A percentile compares a stretch with the other conserved stretches of the same genome.
Conservation (phyloP, 2,113 vertebrate genomes). For the Sapajus apella region DNA sequence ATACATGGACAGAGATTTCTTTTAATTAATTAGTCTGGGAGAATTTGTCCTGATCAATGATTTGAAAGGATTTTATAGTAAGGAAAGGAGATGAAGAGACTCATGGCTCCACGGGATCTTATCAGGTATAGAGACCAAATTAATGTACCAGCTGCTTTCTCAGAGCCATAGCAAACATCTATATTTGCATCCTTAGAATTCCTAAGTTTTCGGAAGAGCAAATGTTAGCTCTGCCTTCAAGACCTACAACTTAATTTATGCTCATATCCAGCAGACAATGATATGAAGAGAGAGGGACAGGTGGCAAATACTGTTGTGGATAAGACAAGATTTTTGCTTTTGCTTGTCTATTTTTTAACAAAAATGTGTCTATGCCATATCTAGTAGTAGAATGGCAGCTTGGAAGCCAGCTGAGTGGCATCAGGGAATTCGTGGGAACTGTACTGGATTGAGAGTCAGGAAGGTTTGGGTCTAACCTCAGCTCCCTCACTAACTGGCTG, state of each 20-base stretch:
- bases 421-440: background rate
- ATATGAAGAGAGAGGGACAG: background rate
- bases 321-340: background rate
- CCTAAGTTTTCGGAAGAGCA: background rate
- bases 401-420: background rate
- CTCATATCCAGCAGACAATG: background rate
- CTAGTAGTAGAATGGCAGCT: background rate
- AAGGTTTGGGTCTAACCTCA: background rate
- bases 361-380: background rate
- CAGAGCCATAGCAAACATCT: background rate
- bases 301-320: background rate
- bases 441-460: background rate
- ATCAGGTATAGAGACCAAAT: background rate
- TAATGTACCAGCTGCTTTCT: background rate
- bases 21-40: background rate
- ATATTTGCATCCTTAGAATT: background rate
- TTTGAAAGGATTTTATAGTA: background rate
- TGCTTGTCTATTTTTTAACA: background rate
- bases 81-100: background rate
- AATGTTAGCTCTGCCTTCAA: background rate
- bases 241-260: background rate
- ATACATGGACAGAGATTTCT: background rate
- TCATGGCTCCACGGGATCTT: background rate
- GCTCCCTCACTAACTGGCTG: background rate
- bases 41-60: background rate